Conservation (phyloP, 2,113 vertebrate genomes). For the Copsychus sechellarum region DNA sequence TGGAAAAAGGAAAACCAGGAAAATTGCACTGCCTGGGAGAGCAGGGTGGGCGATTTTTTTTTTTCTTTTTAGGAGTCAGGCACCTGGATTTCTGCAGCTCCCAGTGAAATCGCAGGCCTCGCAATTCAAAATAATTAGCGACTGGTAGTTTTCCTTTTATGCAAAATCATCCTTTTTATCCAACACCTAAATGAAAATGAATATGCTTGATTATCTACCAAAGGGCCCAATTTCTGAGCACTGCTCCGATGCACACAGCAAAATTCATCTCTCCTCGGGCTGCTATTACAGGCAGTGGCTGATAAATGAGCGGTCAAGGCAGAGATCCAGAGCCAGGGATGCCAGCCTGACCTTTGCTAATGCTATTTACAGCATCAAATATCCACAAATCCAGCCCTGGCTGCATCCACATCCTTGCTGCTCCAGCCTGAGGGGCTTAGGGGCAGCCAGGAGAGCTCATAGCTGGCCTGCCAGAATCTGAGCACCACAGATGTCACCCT, state of each 20-base stretch:
- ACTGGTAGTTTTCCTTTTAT: slow-evolving; percentile 65
- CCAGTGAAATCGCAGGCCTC: slow-evolving; percentile 52
- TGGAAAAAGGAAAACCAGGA: not conserved
- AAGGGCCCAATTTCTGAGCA: slow-evolving; percentile 52
- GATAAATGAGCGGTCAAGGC: not conserved
- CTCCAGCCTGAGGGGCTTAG: not conserved
- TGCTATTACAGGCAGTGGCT: not conserved
- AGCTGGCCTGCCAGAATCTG: not conserved
- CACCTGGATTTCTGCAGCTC: slow-evolving; percentile 69
- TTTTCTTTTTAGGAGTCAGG: not conserved
- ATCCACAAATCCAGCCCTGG: not conserved
- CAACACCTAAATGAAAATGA: slow-evolving; percentile 70
- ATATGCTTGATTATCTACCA: slow-evolving; percentile 68
- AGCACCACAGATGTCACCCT: not conserved
- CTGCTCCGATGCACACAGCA: not conserved
- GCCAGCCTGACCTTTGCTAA: slow-evolving; percentile 17
- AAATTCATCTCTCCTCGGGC: not conserved
- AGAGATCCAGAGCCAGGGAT: not conserved
- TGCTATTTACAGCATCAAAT: not conserved
- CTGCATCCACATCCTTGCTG: not conserved
- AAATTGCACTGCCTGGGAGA: slow-evolving; percentile 14
- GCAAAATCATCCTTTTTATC: slow-evolving; percentile 68
- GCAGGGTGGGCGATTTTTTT: not conserved
- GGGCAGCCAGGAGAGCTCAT: not conserved
- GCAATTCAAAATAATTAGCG: slow-evolving; percentile 61